phyloP scores from a whole-genome alignment of 2,113 vertebrate genomes.

The Aptenodytes patagonicus region DNA sequence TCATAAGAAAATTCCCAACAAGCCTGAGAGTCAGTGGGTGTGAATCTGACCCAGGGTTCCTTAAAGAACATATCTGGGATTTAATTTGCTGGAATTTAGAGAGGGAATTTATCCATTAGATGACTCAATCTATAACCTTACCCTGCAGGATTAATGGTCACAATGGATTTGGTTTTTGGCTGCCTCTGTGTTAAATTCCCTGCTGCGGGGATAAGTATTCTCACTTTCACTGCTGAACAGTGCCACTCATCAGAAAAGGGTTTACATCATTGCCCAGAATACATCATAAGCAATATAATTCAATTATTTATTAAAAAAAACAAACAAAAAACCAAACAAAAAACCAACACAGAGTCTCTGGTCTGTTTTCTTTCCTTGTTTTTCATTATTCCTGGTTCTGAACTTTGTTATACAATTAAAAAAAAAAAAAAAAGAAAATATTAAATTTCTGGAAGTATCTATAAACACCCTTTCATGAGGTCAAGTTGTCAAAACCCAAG shows the following conservation, averaged over 20 bases:
- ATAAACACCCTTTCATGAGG: neutral
- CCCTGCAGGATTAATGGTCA: constrained; percentile 2
- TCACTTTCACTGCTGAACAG: neutral
- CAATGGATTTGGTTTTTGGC: neutral
- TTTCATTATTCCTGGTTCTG: neutral
- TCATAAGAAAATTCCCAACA: neutral
- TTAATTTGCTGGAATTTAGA: constrained; percentile 3
- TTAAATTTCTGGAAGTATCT: neutral
- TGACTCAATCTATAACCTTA: neutral
- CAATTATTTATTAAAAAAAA: neutral
- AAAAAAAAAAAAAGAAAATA: neutral
- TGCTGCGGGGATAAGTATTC: neutral
- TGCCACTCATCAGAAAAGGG: neutral
- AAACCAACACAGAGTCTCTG: neutral
- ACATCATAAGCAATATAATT: neutral
- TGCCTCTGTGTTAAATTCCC: neutral
- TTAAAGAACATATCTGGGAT: neutral
- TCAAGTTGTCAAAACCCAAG: neutral
- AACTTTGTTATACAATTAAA: neutral
- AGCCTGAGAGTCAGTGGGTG: neutral
- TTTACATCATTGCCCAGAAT: neutral
- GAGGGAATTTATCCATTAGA: neutral
- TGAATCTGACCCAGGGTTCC: neutral
- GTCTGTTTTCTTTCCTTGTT: neutral
- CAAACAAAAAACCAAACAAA: neutral